Conservation (phyloP, 2,113 vertebrate genomes). For the Peromyscus leucopus region DNA sequence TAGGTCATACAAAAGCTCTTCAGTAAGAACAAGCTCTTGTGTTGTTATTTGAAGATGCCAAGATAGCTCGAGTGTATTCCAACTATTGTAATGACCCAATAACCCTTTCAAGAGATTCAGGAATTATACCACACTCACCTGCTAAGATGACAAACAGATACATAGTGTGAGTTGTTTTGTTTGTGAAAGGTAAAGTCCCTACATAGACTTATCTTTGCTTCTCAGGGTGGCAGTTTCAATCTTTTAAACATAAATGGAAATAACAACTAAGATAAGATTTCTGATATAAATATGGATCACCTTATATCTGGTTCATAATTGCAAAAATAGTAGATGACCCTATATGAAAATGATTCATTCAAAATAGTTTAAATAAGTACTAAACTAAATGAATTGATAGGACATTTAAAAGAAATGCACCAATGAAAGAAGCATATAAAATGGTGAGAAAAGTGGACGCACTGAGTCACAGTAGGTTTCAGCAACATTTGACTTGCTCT, state of each 20-base stretch:
- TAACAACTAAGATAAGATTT: not conserved
- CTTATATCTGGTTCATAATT: not conserved
- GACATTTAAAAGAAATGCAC: not conserved
- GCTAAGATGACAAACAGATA: slow-evolving; percentile 57
- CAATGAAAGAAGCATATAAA: not conserved
- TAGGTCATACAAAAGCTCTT: not conserved
- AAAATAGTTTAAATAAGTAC: not conserved
- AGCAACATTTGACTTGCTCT: not conserved
- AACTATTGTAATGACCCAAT: slow-evolving; percentile 62
- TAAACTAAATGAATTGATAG: not conserved
- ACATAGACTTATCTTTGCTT: slow-evolving; percentile 21
- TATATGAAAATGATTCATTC: not conserved
- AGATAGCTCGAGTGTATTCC: slow-evolving; percentile 61
- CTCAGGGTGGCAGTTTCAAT: not conserved
- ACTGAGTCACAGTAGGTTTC: not conserved
- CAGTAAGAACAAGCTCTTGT: slow-evolving; percentile 7
- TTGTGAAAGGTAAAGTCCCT: slow-evolving; percentile 38
- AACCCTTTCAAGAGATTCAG: slow-evolving; percentile 68
- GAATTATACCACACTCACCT: slow-evolving; percentile 44
- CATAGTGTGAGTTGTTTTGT: not conserved
- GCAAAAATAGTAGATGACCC: not conserved
- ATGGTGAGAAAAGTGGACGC: not conserved
- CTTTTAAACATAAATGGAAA: slow-evolving; percentile 41
- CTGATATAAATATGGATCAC: not conserved
- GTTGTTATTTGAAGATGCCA: slow-evolving; percentile 66